These are phyloP conservation scores for Merodon equestris DNA, from an alignment of 2,888 invertebrate species.

Conservation along the genomic window DNA sequence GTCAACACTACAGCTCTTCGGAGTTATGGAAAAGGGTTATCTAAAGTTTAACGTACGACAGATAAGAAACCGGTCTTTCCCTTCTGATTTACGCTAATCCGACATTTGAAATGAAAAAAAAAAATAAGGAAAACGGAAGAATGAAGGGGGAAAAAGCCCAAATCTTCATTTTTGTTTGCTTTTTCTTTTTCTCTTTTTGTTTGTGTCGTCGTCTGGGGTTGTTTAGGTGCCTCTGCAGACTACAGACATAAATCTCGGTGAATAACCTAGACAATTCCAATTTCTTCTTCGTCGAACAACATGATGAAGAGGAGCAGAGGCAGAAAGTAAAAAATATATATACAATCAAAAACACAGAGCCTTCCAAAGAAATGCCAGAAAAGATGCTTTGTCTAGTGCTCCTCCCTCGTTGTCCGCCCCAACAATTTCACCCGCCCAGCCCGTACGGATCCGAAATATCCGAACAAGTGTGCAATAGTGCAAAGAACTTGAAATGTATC, in stretches of 20 bases:
- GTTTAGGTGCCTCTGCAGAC: slow-evolving; percentile 14
- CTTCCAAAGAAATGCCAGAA: slow-evolving; percentile 61
- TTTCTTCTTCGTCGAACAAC: slow-evolving; percentile 19
- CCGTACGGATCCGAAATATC: slow-evolving; percentile 2
- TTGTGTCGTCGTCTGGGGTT: slow-evolving; percentile 13
- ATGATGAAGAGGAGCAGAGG: slow-evolving; percentile 3
- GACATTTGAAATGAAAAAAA: slow-evolving; percentile 23
- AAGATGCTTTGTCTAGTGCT: slow-evolving; percentile 59
- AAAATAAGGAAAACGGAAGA: no score
- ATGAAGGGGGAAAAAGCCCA: no score
- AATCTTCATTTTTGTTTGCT: no score
- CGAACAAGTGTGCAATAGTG: slow-evolving; percentile 51
- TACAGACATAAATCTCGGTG: slow-evolving; percentile 60
- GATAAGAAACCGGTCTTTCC: not conserved
- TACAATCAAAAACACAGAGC: slow-evolving; percentile 46
- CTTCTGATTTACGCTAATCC: slow-evolving; percentile 20
- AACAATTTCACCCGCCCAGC: not conserved
- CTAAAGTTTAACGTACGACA: slow-evolving; percentile 22
- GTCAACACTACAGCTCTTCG: no score
- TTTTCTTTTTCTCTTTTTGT: slow-evolving; percentile 16
- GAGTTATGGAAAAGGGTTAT: not conserved
- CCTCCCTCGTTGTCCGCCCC: slow-evolving; percentile 1
- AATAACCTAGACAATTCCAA: slow-evolving; percentile 61
- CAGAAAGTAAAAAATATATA: slow-evolving; percentile 13
- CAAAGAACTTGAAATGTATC: slow-evolving; percentile 53